These are phyloP conservation scores for Sminthurinus signatus DNA, from an alignment of 1,140 invertebrate genomes.

Conservation along the genomic window DNA sequence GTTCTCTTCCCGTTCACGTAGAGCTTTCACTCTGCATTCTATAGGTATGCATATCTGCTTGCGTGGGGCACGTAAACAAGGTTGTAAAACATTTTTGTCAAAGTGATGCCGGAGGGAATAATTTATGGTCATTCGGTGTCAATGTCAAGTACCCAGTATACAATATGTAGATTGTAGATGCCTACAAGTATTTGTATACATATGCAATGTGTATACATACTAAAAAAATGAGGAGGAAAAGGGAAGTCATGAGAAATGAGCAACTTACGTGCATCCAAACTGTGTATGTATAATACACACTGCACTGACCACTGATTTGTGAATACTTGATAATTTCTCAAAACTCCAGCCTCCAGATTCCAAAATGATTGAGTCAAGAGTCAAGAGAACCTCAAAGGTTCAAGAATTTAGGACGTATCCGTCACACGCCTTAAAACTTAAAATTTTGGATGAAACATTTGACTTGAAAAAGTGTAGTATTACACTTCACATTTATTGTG, in stretches of 20 bases:
- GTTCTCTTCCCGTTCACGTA: no score
- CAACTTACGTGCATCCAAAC: not conserved
- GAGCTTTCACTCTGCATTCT: no score
- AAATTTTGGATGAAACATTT: no score
- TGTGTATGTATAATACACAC: not conserved
- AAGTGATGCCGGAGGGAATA: not conserved
- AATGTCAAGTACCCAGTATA: not conserved
- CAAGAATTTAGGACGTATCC: no score
- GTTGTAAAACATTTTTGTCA: not conserved
- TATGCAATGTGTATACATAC: not conserved
- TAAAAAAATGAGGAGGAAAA: not conserved
- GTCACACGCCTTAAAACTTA: no score
- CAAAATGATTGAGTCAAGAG: no score
- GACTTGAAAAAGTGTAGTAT: no score
- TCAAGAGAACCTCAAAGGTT: no score
- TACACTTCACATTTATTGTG: no score
- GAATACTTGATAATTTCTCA: no score
- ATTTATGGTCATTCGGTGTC: not conserved
- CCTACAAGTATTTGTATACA: not conserved
- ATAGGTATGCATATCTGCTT: no score
- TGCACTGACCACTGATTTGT: not conserved
- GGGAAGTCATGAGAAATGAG: not conserved
- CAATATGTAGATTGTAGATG: not conserved
- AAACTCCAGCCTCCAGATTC: no score
- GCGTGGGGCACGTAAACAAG: not conserved